Base-by-base conservation (phyloP, 2,888 invertebrate species). In the Drosophila kuntzei region DNA sequence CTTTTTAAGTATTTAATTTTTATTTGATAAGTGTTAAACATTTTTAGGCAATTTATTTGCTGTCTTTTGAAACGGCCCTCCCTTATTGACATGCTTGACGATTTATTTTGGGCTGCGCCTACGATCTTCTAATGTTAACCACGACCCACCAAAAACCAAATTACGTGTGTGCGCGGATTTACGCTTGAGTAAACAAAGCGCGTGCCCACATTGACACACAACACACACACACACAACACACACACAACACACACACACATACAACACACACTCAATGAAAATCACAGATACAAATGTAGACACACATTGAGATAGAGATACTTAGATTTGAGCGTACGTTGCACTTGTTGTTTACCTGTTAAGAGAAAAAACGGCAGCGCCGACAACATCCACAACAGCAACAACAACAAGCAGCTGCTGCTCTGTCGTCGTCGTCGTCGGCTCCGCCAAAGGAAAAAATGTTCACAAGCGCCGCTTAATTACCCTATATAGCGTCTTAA, bases 401-500 rank as follows among this genome's bases (percentile, higher is more conserved):
- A 12, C 50, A 49, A 8, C 57, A 27, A 14, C 29, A 57, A 63
- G 49, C 62, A 57, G 57, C 71, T 44, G 64, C 71, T 68, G 64
- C 65, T 55, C 44, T 60, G 54, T 58, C 34, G 58, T 32, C 14
- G 43, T 18, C 44, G 55, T 68, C 58, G 88, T 74, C 89, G 87
- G 84, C 89, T 69, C 67, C 59, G 70, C 53, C 89, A 83, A 84
- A 84, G 78, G 72, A 80, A 76, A 84, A 84, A 87, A 89, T 85
- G 89, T 86, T 86, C 85, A 86, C 83, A 86, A 86, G 85, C 85
- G 85, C 85, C 85, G 85, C 85, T 86, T 86, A 89, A 86, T 86
- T 86, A 86, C 89, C 89, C 85, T 86, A 86, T 86, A 86, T 89
- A 86, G 85, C 75, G 89, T 85, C 89, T 86, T 89, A 89, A 86